These are phyloP conservation scores for Dendropsophus ebraccatus DNA, from an alignment of 2,113 vertebrate species.

Conservation along the genomic window DNA sequence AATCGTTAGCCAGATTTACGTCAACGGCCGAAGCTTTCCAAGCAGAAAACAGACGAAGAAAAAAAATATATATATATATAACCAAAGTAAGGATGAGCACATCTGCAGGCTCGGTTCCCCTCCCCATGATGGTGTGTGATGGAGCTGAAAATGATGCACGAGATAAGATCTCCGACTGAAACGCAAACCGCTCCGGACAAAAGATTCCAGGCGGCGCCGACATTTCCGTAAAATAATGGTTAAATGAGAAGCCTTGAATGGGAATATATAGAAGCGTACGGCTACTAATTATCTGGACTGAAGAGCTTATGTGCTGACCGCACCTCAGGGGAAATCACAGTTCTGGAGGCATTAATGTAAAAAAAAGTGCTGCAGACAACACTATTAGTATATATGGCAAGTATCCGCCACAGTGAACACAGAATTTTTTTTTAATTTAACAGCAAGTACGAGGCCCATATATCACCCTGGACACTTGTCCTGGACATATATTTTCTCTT, in stretches of 20 bases:
- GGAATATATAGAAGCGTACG: neutral
- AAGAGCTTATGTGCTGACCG: conserved; percentile 20
- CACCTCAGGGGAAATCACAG: conserved; percentile 33
- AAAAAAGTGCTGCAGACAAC: conserved; percentile 20
- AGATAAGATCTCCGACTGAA: neutral
- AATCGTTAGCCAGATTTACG: conserved; percentile 56
- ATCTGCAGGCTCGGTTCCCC: neutral
- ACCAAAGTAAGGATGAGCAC: neutral
- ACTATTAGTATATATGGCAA: conserved; percentile 32
- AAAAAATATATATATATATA: neutral
- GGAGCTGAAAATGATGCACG: neutral
- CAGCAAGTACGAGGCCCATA: neutral
- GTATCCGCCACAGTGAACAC: neutral
- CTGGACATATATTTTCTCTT: neutral
- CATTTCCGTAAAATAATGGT: neutral
- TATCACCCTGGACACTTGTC: neutral
- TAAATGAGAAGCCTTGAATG: conserved; percentile 8
- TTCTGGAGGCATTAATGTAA: conserved; percentile 10
- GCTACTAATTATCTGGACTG: conserved; percentile 34
- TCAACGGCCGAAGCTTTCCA: conserved; percentile 32
- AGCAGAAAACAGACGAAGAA: conserved; percentile 33
- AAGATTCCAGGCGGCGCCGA: neutral
- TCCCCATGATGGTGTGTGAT: neutral
- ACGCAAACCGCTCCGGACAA: neutral
- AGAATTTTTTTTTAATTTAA: neutral